These are phyloP conservation scores for Drosophila pseudoobscura DNA, from an alignment of 1,140 invertebrate species.

Conservation along the genomic window DNA sequence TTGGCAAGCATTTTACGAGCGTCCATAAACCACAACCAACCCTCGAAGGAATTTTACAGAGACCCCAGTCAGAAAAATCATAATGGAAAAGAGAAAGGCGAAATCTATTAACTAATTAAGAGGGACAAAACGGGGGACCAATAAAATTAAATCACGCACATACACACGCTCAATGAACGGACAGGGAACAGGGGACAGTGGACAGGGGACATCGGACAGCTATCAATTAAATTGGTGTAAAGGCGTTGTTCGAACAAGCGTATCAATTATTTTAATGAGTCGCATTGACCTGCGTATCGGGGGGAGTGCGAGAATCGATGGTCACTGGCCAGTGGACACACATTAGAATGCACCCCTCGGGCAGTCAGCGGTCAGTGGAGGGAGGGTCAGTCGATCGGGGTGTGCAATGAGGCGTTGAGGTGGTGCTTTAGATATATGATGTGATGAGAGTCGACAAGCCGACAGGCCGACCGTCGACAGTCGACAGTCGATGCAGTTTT, in stretches of 20 bases:
- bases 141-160: conserved; percentile 70
- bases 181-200: too few relatives aligned
- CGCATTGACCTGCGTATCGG: neutral
- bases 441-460: conserved; percentile 7
- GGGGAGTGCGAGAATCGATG: conserved; percentile 7
- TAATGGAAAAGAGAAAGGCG: conserved; percentile 35
- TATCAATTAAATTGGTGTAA: conserved; percentile 70
- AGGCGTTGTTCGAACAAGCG: conserved; percentile 74
- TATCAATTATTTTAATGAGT: conserved; percentile 79
- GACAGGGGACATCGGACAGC: conserved; percentile 17
- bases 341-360: too few relatives aligned
- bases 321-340: conserved; percentile 51
- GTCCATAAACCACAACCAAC: conserved; percentile 46
- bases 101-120: conserved; percentile 81
- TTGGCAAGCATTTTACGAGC: conserved; percentile 64
- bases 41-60: conserved; percentile 48
- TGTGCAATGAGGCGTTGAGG: conserved; percentile 71
- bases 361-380: conserved; percentile 28
- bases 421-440: conserved; percentile 17
- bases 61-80: neutral
- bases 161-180: neutral
- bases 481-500: conserved; percentile 57
- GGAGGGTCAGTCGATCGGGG: conserved; percentile 49
- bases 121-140: conserved; percentile 39
- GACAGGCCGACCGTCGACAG: neutral